Evolutionary conservation across 1,140 invertebrate genomes (phyloP), one percentile per base, ranked within the genome.

Genomic region (Choristoneura fumiferana): DNA sequence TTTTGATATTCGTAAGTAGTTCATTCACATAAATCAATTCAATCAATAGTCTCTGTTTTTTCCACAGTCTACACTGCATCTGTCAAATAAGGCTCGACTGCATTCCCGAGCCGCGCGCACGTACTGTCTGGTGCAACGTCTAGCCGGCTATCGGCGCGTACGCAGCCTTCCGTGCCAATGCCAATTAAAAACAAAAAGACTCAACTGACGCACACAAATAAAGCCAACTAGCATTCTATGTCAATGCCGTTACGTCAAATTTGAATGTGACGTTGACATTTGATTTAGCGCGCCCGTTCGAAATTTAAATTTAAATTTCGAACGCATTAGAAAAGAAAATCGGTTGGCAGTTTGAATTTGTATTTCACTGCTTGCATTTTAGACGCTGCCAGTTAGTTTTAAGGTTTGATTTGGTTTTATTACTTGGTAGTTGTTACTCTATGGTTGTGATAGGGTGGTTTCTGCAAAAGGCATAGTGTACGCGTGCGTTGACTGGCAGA

Each of bases 141-240:
- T 78, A 81, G 73, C 56, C 71, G 40, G 69, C 69, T 81, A 72
- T 73, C 72, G 58, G 69, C 67, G 71, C 64, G 58, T 64, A 73
- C 76, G 67, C 67, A 71, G 61, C 43, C 63, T 71, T 73, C 67
- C 66, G 61, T 62, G 62, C 65, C 62, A 65, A 64, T 54, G 60
- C 43, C 38, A 40, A 49, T 40, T 60, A 57, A 14, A 36, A 54
- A 13, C 49, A 57, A 54, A 52, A 43, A 4, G 58, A 33, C 43
- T n/a, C 38, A 61, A 55, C n/a, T 39, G 37, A 9, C 43, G 12
- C 10, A 14, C 15, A 2, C 34, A 43, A 33, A 14, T 29, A 6
- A 49, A n/a, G 22, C 43, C 12, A 29, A 49, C 29, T 49, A 22
- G 22, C 5, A 33, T 22, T 18, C 29, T 49, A 49, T 29, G 22